phyloP scores from a whole-genome alignment of 2,113 vertebrate species.

The Prunella himalayana region DNA sequence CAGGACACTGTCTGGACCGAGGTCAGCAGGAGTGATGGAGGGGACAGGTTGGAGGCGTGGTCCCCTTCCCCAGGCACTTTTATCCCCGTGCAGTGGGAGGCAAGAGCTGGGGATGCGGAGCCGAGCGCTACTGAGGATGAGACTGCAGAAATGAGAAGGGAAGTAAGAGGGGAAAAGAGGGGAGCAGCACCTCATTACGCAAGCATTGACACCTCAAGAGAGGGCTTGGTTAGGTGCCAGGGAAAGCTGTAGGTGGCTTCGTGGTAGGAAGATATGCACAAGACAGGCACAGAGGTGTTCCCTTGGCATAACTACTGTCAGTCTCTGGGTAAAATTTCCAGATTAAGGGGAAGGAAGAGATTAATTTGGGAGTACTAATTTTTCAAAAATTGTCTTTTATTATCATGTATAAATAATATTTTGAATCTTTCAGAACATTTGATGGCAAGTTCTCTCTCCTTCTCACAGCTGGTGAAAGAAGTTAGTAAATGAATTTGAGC shows the following conservation, averaged over 20 bases:
- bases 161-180: background rate
- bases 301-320: background rate
- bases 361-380: background rate
- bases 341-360: background rate
- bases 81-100: fast-evolving
- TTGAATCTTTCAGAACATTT: background rate
- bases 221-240: background rate
- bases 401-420: background rate
- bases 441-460: background rate
- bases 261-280: background rate
- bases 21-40: background rate
- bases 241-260: background rate
- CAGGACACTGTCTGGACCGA: background rate
- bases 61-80: fast-evolving
- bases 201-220: background rate
- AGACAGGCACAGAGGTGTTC: background rate
- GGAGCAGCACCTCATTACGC: background rate
- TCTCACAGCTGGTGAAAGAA: background rate
- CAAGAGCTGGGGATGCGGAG: fast-evolving
- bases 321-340: background rate
- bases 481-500: background rate
- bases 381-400: background rate
- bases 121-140: background rate
- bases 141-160: background rate
- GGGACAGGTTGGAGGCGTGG: fast-evolving